Evolutionary conservation across 37 sponge, comb jelly and placozoan genomes (phyloP), one percentile per base, ranked within the genome.

Genomic region (Theonella swinhoei): DNA sequence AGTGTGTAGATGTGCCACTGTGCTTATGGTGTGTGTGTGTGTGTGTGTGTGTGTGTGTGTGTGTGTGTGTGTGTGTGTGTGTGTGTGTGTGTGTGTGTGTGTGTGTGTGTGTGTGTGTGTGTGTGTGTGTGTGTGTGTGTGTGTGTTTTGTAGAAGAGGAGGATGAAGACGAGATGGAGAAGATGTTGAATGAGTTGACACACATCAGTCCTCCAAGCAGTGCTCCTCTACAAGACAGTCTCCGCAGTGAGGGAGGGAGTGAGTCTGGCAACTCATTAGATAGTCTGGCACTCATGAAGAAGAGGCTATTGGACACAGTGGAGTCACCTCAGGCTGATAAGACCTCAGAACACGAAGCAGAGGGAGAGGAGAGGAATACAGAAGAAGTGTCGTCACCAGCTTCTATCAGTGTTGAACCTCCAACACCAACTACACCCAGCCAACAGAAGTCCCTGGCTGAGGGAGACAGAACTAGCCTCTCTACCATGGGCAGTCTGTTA

Each of bases 141-240:
- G n/a, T n/a, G n/a, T n/a, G n/a, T n/a, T n/a, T n/a, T n/a, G n/a
- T n/a, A n/a, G n/a, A 14, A 47, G 63, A 68, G 58, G 31, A 24
- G 25, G 62, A 43, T 4, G 80, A 74, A 36, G 29, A 62, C 0
- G 81, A 68, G 34, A 74, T 87, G 80, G 85, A 85, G 61, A 25
- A 33, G 26, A 85, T 85, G 85, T 36, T 85, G 78, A 32, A 23
- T 38, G 72, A 85, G n/a, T 34, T 87, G 40, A 67, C 80, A 7
- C 22, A 34, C 43, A 75, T 87, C 30, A 74, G 60, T 26, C 81
- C 81, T 23, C 88, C 88, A 1, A 75, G 38, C 37, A 73, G 25
- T 30, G 24, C 62, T 22, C 62, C 42, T 32, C 67, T 43, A 7
- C 54, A 17, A 26, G 42, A 29, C 24, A 40, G 8, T 8, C 36